Evolutionary conservation across 2,888 invertebrate species (phyloP).

Genomic region (Rhodophaea formosa): DNA sequence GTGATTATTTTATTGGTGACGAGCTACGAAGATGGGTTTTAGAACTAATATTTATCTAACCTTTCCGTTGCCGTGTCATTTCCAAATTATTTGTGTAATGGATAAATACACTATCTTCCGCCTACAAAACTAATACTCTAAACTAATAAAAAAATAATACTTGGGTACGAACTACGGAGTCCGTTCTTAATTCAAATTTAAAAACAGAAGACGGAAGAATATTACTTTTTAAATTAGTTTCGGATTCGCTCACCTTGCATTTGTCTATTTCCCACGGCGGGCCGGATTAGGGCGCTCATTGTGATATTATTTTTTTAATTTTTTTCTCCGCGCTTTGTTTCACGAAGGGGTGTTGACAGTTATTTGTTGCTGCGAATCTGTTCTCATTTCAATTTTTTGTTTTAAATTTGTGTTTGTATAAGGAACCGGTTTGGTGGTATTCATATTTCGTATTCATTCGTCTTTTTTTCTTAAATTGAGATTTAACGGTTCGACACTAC

Average conservation of each 20-base stretch:
- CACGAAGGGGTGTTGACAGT: conserved; percentile 81
- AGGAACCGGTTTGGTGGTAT: conserved; percentile 71
- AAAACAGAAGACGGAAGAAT: conserved; percentile 67
- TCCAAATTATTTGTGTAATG: conserved; percentile 16
- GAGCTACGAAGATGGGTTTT: conserved; percentile 38
- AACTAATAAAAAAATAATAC: neutral
- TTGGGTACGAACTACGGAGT: conserved; percentile 6
- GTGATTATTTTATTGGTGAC: conserved; percentile 45
- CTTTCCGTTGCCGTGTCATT: conserved; percentile 37
- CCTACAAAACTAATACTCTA: conserved; percentile 3
- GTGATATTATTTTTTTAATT: conserved; percentile 69
- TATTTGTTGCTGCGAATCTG: conserved; percentile 76
- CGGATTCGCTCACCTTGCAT: conserved; percentile 76
- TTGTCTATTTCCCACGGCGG: conserved; percentile 76
- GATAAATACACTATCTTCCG: conserved; percentile 6
- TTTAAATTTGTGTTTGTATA: conserved; percentile 67
- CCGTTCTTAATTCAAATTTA: conserved; percentile 44
- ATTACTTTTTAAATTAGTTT: conserved; percentile 81
- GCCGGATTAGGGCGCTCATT: conserved; percentile 70
- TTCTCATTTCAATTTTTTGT: conserved; percentile 64
- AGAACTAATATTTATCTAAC: conserved; percentile 35
- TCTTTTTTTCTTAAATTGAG: conserved; percentile 63
- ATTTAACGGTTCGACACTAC: conserved; percentile 75
- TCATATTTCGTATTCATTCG: conserved; percentile 65
- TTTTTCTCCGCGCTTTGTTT: conserved; percentile 72